Evolutionary conservation across 1,140 invertebrate species (phyloP), one percentile per base, ranked within the genome.

Genomic region (Drosophila serrata): DNA sequence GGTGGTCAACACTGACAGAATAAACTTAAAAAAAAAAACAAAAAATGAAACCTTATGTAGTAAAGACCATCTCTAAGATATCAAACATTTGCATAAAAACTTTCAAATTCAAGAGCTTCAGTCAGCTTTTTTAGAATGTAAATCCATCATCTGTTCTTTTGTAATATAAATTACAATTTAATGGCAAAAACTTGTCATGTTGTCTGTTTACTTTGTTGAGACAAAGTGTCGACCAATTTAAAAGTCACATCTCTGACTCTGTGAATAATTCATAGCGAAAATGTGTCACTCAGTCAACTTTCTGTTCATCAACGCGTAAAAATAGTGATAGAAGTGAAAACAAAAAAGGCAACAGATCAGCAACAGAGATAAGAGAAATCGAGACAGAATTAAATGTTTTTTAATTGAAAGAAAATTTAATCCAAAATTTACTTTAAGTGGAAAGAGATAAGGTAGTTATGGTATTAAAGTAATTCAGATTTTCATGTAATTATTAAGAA

Each of bases 221-320:
- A 31, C 35, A 29, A 58, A 24, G 35, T 17, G 35, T 12, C 57
- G 53, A 60, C 13, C 53, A 60, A 48, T 67, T 63, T 63, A 24
- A 67, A 67, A 45, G 24, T 46, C 64, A 22, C n/a, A 33, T 35
- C 33, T 37, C 42, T 19, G 40, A 27, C 31, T 67, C 19, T 13
- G 31, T 65, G 62, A 67, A 67, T 67, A 48, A 67, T 68, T 67
- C 43, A 67, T 11, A 6, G 42, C 17, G n/a, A 45, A 62, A 67
- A 62, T 48, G 42, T 46, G 57, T 62, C 59, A 48, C 43, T 46
- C 42, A 31, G 61, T 42, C 37, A 59, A 60, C 49, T 53, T 53
- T 53, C 31, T 59, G 37, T 64, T 35, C 39, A 62, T 8, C 59
- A 61, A 29, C 27, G 17, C 42, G 57, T 62, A 33, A 40, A 65